Evolutionary conservation across 1,140 invertebrate species (phyloP), one percentile per base, ranked within the genome.

Genomic region (Odontomachus brunneus): DNA sequence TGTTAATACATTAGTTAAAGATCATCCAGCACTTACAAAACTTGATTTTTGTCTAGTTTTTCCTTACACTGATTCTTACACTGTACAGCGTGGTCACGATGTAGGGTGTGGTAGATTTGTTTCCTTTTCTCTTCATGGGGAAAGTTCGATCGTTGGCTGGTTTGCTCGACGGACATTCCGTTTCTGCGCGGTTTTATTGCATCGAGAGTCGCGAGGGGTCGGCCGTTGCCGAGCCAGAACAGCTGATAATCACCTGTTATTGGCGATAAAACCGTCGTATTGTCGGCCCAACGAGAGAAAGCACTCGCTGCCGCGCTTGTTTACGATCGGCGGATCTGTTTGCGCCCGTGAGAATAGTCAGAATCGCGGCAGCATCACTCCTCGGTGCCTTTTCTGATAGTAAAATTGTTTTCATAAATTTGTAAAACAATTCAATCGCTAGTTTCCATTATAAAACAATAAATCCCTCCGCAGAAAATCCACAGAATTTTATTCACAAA

Each of bases 171-270:
- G 44, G 29, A 29, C 22, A 14, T 62, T 33, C 17, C 19, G 15
- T 22, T 74, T 22, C 38, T 38, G 62, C 22, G 19, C 11, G 22
- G 19, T 38, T 78, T 57, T 44, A 55, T 67, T 19, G 19, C 66
- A 15, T n/a, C 55, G 14, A n/a, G 26, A 74, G 48, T 44, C 55
- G 69, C 73, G 74, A 48, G 29, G 33, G 44, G n/a, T 1, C 33
- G 53, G 15, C 12, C 17, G 9, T 59, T 59, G 53, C n/a, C 38
- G 69, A 71, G 55, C 33, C 22, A 14, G 24, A 73, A 81, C 55
- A 49, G 44, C 69, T 60, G 78, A 82, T 74, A 82, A 74, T 82
- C 55, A 82, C 44, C 44, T 60, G 55, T 62, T 73, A 53, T 49
- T 49, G 24, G 17, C 7, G 55, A 73, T 72, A 72, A 29, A 73